Percentiles rank a stretch among this genome's conserved stretches.
These are phyloP conservation scores for Pseudomyrmex cubaensis DNA, from an alignment of 1,140 invertebrate genomes.

Conservation along the genomic window DNA sequence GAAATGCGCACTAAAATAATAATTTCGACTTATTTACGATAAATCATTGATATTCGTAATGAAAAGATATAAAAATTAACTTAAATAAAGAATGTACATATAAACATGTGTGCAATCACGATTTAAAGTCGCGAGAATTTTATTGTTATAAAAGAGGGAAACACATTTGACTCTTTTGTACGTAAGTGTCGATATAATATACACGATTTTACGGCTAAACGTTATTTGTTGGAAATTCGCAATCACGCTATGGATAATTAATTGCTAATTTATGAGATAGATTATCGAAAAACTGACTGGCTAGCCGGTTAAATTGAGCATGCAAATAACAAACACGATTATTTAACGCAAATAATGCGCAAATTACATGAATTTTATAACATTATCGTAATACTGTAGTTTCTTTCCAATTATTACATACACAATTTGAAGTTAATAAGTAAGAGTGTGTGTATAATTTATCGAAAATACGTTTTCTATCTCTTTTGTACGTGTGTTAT, in stretches of 20 bases:
- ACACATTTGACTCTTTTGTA: too few relatives aligned
- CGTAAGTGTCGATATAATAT: neutral
- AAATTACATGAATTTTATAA: slow-evolving; percentile 12
- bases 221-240: slow-evolving; percentile 5
- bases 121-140: too few relatives aligned
- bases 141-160: too few relatives aligned
- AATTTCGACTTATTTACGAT: too few relatives aligned
- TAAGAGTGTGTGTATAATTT: too few relatives aligned
- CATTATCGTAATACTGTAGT: neutral
- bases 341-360: neutral
- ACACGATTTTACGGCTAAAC: neutral
- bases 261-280: slow-evolving; percentile 11
- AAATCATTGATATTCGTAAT: too few relatives aligned
- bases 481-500: too few relatives aligned
- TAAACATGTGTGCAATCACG: too few relatives aligned
- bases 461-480: too few relatives aligned
- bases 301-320: slow-evolving; percentile 1
- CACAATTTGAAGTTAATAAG: neutral
- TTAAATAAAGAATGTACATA: too few relatives aligned
- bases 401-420: neutral
- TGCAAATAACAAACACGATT: slow-evolving; percentile 20
- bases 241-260: slow-evolving; percentile 10
- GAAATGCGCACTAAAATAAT: too few relatives aligned
- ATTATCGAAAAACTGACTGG: slow-evolving; percentile 22
- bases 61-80: too few relatives aligned